These are phyloP conservation scores for Latrodectus geometricus DNA, from an alignment of 1,140 invertebrate genomes.

Conservation along the genomic window DNA sequence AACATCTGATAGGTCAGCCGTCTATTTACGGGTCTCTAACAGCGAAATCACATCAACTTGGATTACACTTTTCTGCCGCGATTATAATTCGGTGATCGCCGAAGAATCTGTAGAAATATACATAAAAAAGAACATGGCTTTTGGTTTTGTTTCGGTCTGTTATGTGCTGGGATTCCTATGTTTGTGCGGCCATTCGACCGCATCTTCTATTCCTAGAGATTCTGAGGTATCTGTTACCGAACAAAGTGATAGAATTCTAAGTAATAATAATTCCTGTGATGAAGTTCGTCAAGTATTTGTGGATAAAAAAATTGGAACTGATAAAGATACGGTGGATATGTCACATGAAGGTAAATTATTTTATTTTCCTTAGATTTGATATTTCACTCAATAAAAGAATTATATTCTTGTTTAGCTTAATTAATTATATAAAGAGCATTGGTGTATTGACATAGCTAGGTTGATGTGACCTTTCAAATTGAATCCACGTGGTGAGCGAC, in stretches of 20 bases:
- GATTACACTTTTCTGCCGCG: not conserved
- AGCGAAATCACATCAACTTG: no score
- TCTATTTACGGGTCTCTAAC: no score
- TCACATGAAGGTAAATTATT: constrained; percentile 45
- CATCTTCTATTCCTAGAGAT: not conserved
- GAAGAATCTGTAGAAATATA: no score
- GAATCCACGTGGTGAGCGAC: no score
- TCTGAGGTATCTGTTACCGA: constrained; percentile 4
- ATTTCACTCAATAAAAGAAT: no score
- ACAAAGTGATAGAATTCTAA: constrained; percentile 6
- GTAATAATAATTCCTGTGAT: constrained; percentile 43
- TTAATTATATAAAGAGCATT: no score
- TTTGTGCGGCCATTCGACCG: not conserved
- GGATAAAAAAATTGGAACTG: constrained; percentile 40
- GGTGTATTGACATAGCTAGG: no score
- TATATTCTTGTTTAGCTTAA: no score
- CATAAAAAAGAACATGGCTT: constrained; percentile 33
- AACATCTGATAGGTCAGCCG: no score
- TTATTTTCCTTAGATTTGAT: no score
- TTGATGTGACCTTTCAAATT: no score
- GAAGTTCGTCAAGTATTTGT: constrained; percentile 33
- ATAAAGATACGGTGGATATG: constrained; percentile 36
- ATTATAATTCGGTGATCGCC: not conserved
- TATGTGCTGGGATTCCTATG: constrained; percentile 22
- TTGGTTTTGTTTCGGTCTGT: constrained; percentile 21